Percentiles rank a stretch among this genome's conserved stretches.
Conservation (phyloP, 2,888 invertebrate genomes). For the Clunio marinus region DNA sequence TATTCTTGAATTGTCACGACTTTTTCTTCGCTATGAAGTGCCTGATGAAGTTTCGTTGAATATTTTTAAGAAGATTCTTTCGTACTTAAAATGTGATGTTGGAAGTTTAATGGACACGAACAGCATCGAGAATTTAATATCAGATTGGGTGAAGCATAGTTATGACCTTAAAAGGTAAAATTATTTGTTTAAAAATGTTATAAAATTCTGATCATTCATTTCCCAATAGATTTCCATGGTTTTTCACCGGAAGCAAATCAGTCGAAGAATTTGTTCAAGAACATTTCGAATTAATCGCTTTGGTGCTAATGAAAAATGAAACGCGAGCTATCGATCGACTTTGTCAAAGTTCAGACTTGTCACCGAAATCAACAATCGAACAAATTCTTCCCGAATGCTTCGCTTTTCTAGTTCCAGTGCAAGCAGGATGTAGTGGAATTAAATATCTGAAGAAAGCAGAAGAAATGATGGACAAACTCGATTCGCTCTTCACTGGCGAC, state of each 20-base stretch:
- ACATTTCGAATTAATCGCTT: conserved; percentile 15
- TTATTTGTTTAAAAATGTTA: too few relatives aligned
- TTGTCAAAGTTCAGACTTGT: conserved; percentile 12
- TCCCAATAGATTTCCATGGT: conserved; percentile 38
- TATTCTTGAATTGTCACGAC: not conserved
- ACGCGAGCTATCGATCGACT: conserved; percentile 5
- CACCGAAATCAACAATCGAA: not conserved
- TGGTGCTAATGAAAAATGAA: conserved; percentile 27
- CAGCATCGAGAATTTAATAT: conserved; percentile 26
- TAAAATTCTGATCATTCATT: not conserved
- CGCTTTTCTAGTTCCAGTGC: conserved; percentile 21
- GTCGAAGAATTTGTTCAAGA: conserved; percentile 34
- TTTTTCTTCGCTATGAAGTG: not conserved
- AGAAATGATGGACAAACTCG: conserved; percentile 25
- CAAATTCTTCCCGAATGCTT: conserved; percentile 29
- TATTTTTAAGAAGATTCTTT: not conserved
- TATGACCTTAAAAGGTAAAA: not conserved
- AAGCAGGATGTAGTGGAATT: not conserved
- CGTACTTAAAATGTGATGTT: conserved; percentile 11
- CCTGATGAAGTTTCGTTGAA: not conserved
- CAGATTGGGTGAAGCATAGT: conserved; percentile 28
- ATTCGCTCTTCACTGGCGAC: not conserved
- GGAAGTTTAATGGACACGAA: conserved; percentile 23
- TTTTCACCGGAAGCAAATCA: conserved; percentile 24
- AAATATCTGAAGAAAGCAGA: conserved; percentile 1